A percentile compares a stretch with the other conserved stretches of the same genome.
phyloP scores from a whole-genome alignment of 2,888 invertebrate genomes.

The Apomyelois bistriatella region DNA sequence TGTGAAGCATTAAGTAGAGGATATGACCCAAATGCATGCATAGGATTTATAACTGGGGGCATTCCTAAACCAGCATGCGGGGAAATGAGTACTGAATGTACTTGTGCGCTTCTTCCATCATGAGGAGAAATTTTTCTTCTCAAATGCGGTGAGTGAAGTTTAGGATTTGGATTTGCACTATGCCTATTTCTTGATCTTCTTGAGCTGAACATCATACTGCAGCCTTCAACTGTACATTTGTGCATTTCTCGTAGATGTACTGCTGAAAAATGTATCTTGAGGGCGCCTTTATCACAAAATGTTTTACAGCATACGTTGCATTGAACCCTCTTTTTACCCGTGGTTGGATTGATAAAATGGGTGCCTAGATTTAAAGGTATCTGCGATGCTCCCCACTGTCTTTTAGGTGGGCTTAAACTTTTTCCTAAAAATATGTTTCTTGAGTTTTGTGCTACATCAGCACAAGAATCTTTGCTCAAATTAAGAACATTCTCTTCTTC shows the following conservation, averaged over 20 bases:
- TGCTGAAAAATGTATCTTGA: conserved; percentile 99
- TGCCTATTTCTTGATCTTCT: conserved; percentile 96
- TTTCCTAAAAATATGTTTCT: conserved; percentile 80
- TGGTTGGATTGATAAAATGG: conserved; percentile 94
- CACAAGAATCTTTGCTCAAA: conserved; percentile 68
- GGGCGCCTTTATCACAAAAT: conserved; percentile 99
- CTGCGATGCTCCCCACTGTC: conserved; percentile 88
- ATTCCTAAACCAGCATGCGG: conserved; percentile 84
- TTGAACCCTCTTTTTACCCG: conserved; percentile 97
- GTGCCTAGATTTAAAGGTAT: conserved; percentile 91
- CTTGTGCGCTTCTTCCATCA: conserved; percentile 93
- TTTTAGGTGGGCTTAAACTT: conserved; percentile 86
- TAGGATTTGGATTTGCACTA: conserved; percentile 99
- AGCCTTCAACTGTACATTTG: conserved; percentile 98
- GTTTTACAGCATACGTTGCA: conserved; percentile 99
- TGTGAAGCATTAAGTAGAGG: conserved; percentile 86
- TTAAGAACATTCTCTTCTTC: conserved; percentile 71
- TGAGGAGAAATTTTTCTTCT: conserved; percentile 96
- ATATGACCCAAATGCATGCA: conserved; percentile 89
- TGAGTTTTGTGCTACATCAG: conserved; percentile 56
- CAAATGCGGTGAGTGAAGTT: conserved; percentile 96
- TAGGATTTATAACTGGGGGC: conserved; percentile 84
- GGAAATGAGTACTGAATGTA: conserved; percentile 89
- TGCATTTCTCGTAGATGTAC: conserved; percentile 99
- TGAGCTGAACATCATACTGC: conserved; percentile 99